These are phyloP conservation scores for Drosophila yakuba DNA, from an alignment of 1,140 invertebrate species.

Conservation along the genomic window DNA sequence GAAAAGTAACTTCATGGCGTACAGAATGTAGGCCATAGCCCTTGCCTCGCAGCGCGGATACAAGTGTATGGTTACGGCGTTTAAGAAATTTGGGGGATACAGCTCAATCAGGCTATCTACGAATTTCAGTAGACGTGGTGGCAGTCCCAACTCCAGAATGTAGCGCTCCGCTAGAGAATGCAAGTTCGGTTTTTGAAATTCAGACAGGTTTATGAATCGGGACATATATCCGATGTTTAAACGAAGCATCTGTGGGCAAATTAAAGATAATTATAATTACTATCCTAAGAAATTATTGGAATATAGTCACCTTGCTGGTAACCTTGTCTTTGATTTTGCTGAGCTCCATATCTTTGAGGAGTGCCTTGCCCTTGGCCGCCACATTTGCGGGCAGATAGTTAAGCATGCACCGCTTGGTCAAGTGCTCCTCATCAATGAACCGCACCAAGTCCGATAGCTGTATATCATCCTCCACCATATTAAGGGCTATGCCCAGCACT, in stretches of 20 bases:
- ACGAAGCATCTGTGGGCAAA: slow-evolving; percentile 26
- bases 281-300: background rate
- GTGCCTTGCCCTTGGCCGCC: slow-evolving; percentile 57
- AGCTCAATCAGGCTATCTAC: slow-evolving; percentile 79
- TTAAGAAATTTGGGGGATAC: slow-evolving; percentile 81
- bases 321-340: slow-evolving; percentile 45
- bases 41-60: slow-evolving; percentile 88
- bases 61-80: slow-evolving; percentile 24
- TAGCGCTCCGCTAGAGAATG: slow-evolving; percentile 85
- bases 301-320: slow-evolving; percentile 38
- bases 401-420: slow-evolving; percentile 86
- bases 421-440: slow-evolving; percentile 87
- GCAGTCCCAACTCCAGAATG: slow-evolving; percentile 86
- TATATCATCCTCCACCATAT: slow-evolving; percentile 86
- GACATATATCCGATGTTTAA: slow-evolving; percentile 45
- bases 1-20: slow-evolving; percentile 87
- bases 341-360: slow-evolving; percentile 76
- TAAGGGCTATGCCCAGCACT: slow-evolving; percentile 86
- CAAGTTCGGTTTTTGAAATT: slow-evolving; percentile 85
- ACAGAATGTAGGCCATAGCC: slow-evolving; percentile 87
- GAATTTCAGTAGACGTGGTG: slow-evolving; percentile 78
- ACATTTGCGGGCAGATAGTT: slow-evolving; percentile 87
- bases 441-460: slow-evolving; percentile 87
- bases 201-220: slow-evolving; percentile 52
- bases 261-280: background rate